Conservation (phyloP, 2,797 vertebrate genomes). For the Paedocypris micromegethes region DNA sequence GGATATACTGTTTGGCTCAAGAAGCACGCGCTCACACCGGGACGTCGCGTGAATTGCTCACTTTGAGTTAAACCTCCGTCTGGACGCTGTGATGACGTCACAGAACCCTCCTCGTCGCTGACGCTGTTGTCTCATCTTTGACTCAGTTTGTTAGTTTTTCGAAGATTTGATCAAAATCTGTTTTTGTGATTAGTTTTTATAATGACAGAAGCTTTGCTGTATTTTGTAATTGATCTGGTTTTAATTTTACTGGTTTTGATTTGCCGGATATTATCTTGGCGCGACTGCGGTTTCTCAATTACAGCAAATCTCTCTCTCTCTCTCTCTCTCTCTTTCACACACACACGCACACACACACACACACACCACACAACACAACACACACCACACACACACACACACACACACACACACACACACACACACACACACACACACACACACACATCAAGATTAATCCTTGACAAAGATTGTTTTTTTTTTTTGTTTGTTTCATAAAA, state of each 20-base stretch:
- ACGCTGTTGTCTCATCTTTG: neutral
- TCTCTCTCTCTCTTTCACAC: too few relatives aligned
- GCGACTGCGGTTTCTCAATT: constrained; percentile 6
- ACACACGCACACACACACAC: too few relatives aligned
- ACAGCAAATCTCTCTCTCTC: too few relatives aligned
- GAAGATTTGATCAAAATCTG: neutral
- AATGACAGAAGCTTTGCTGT: neutral
- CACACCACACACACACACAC: too few relatives aligned
- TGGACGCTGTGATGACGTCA: constrained; percentile 6
- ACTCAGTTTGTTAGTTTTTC: neutral
- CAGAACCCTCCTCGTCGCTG: neutral
- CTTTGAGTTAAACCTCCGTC: neutral
- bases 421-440: too few relatives aligned
- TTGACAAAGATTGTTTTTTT: too few relatives aligned
- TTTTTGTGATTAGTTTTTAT: neutral
- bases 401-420: too few relatives aligned
- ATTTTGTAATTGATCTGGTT: neutral
- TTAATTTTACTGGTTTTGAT: neutral
- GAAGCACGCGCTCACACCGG: neutral
- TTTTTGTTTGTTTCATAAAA: too few relatives aligned
- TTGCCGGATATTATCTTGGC: neutral
- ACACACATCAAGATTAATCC: too few relatives aligned
- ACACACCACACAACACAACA: too few relatives aligned
- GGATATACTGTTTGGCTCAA: too few relatives aligned
- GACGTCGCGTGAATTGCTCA: neutral